These are phyloP conservation scores for Caenorhabditis tropicalis DNA, from an alignment of 1,140 invertebrate species.

Conservation along the genomic window DNA sequence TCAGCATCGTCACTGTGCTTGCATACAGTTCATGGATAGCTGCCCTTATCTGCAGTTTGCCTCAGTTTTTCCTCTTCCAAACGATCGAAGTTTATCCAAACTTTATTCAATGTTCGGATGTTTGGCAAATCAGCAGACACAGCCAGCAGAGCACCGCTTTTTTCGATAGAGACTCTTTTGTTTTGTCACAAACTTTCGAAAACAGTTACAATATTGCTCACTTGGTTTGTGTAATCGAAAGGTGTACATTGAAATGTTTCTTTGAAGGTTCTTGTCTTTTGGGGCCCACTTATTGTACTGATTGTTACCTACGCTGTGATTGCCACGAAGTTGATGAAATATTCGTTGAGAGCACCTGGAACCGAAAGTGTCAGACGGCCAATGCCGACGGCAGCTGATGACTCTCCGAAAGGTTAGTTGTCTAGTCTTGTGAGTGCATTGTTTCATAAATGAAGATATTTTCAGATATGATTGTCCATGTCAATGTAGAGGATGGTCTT, in stretches of 20 bases:
- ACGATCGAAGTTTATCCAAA: slow-evolving; percentile 20
- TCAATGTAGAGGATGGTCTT: background rate
- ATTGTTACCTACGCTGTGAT: slow-evolving; percentile 66
- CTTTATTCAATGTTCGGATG: slow-evolving; percentile 45
- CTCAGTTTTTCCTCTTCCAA: slow-evolving; percentile 35
- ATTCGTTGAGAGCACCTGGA: slow-evolving; percentile 52
- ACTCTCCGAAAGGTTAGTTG: background rate
- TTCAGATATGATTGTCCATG: background rate
- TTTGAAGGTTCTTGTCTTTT: slow-evolving; percentile 68
- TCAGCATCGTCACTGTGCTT: background rate
- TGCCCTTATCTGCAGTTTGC: slow-evolving; percentile 34
- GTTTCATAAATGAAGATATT: too few species aligned
- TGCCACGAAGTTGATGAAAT: slow-evolving; percentile 59
- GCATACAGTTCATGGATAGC: background rate
- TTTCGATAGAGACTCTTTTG: background rate
- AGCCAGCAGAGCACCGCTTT: background rate
- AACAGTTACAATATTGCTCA: slow-evolving; percentile 59
- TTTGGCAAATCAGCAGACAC: slow-evolving; percentile 38
- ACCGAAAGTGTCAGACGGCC: background rate
- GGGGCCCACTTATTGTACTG: slow-evolving; percentile 66
- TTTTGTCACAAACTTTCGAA: slow-evolving; percentile 12
- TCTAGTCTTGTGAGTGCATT: background rate
- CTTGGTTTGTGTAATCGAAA: background rate
- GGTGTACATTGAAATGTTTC: background rate
- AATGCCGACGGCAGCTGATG: slow-evolving; percentile 12